These are phyloP conservation scores for Euclidia mi DNA, from an alignment of 2,888 invertebrate genomes.

Conservation along the genomic window DNA sequence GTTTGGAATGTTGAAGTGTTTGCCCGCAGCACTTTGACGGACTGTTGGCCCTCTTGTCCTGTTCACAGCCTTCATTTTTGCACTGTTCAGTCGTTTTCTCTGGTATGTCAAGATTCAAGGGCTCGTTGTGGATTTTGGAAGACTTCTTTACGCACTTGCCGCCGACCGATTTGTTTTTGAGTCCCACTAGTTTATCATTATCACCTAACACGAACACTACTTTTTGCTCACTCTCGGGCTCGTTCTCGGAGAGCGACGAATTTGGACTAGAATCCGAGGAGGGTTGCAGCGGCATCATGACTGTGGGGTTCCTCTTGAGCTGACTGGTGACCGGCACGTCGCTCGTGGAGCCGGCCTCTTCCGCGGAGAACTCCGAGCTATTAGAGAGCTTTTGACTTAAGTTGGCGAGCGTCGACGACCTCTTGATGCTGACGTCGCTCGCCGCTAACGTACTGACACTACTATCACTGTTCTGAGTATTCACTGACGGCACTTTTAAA, in stretches of 20 bases:
- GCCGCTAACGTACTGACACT: conserved; percentile 75
- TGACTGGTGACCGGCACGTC: conserved; percentile 62
- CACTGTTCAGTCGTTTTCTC: conserved; percentile 61
- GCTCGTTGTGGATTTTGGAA: conserved; percentile 71
- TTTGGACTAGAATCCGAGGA: conserved; percentile 79
- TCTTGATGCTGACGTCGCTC: conserved; percentile 74
- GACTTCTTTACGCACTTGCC: conserved; percentile 83
- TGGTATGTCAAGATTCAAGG: conserved; percentile 54
- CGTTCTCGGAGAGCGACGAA: conserved; percentile 72
- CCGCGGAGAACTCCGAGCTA: conserved; percentile 62
- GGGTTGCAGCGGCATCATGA: conserved; percentile 70
- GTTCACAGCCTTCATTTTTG: conserved; percentile 65
- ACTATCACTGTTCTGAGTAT: conserved; percentile 75
- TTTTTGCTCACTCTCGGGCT: conserved; percentile 72
- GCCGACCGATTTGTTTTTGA: conserved; percentile 89
- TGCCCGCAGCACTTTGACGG: conserved; percentile 85
- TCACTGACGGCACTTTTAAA: conserved; percentile 65
- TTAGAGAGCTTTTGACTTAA: conserved; percentile 81
- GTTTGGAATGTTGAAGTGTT: conserved; percentile 90
- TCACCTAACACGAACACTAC: conserved; percentile 94
- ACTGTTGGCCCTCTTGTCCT: conserved; percentile 67
- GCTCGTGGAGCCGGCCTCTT: conserved; percentile 57
- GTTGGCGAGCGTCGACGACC: conserved; percentile 77
- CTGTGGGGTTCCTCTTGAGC: conserved; percentile 75
- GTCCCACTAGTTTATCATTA: conserved; percentile 91